Evolutionary conservation across 2,888 invertebrate genomes (phyloP).

Genomic region (Lepas anatifera): DNA sequence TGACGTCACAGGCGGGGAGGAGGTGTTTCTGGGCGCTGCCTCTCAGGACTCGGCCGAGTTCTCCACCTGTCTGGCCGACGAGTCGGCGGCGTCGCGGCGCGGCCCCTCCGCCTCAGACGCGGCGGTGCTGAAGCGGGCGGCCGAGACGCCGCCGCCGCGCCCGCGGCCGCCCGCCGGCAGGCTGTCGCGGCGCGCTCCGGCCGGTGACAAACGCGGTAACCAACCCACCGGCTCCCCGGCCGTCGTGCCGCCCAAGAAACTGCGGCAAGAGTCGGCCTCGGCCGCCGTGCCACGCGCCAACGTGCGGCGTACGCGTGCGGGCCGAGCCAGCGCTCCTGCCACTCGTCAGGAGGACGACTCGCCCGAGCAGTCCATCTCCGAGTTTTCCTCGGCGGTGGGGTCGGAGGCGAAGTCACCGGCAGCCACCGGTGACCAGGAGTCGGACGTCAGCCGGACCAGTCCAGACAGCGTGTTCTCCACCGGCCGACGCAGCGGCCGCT

Average conservation of each 20-base stretch:
- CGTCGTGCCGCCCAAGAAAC: not conserved
- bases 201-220: not conserved
- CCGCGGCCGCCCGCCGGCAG: not conserved
- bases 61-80: not conserved
- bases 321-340: too few species aligned
- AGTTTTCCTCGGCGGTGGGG: too few species aligned
- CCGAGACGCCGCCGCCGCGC: conserved; percentile 2
- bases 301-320: not conserved
- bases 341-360: too few species aligned
- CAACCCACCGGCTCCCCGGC: not conserved
- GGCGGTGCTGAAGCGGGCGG: not conserved
- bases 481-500: too few species aligned
- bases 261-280: not conserved
- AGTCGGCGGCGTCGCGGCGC: not conserved
- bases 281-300: not conserved
- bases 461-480: too few species aligned
- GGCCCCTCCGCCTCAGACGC: not conserved
- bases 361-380: too few species aligned
- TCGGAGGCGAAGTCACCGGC: too few species aligned
- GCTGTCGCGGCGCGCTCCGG: not conserved
- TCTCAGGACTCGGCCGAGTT: not conserved
- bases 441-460: too few species aligned
- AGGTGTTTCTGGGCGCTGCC: not conserved
- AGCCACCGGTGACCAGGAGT: too few species aligned
- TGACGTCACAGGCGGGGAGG: not conserved